Base-by-base conservation (phyloP, 2,113 vertebrate genomes). In the Embiotoca jacksoni region DNA sequence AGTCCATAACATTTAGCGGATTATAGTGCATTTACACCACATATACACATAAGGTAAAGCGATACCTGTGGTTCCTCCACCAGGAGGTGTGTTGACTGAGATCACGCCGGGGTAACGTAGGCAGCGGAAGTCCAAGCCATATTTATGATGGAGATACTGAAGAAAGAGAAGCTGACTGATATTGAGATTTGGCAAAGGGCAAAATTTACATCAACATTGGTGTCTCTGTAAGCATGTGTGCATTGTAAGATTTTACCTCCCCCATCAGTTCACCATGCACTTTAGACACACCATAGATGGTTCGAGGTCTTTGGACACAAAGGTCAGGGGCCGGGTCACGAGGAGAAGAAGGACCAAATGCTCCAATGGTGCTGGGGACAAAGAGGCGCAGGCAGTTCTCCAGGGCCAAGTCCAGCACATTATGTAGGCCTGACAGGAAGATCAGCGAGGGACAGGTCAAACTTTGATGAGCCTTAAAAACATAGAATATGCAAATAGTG, bases 201-300 rank as follows among this genome's bases (percentile, higher is more conserved):
- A 23, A 41, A 5, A 30, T 13, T 9, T 50, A 13, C 1, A 32
- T 61, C 31, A 31, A 23, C 4, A 23, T 39, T 10, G 8, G 11
- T 49, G 5, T 61, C 7, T 64, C 3, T 35, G 8, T 36, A 16
- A 52, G 11, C n/a, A 3, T 54, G 2, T 67, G 4, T 50, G 14
- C 5, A 6, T 32, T 39, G 33, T 2, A 56, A 62, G 23, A 30
- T 10, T 52, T 46, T 50, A 94, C 95, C 94, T 95, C 94, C 37
- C 94, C 95, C 94, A 95, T 95, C 74, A 95, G 87, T 85, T 95
- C 95, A 32, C 90, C 92, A 1, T 95, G 94, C 61, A 95, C 94
- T 91, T 95, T 95, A 72, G 95, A 95, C 75, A 95, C 94, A 2
- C 95, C 95, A 3, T 95, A 95, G 84, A 95, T 95, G 58, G 94